Conservation (phyloP, 2,888 invertebrate species). For the Euphydryas editha region DNA sequence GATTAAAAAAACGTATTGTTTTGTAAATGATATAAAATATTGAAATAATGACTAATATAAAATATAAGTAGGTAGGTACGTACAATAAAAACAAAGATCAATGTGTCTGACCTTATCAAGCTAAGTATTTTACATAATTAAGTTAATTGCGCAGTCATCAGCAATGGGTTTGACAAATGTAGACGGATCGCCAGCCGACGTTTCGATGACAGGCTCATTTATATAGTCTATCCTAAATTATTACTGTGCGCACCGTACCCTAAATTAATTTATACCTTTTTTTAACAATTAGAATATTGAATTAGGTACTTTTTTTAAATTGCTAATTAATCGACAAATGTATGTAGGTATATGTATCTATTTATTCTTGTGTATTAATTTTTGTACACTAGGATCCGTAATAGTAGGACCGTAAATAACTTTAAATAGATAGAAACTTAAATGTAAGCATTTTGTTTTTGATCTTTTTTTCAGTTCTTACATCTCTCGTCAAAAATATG, state of each 20-base stretch:
- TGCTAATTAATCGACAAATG: not conserved
- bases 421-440: no score
- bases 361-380: no score
- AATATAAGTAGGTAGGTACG: not conserved
- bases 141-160: conserved; percentile 60
- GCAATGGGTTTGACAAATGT: conserved; percentile 64
- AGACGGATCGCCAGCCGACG: conserved; percentile 65
- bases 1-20: no score
- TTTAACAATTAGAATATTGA: conserved; percentile 5
- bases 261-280: conserved; percentile 2
- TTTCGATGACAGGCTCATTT: conserved; percentile 75
- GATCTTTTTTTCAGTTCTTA: no score
- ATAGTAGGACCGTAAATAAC: no score
- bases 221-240: conserved; percentile 63
- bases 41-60: not conserved
- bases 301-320: not conserved
- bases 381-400: no score
- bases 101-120: not conserved
- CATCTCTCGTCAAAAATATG: no score
- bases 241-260: conserved; percentile 45
- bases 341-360: not conserved
- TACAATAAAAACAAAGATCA: not conserved
- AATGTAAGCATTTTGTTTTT: no score
- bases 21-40: not conserved
- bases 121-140: conserved; percentile 49